Evolutionary conservation across 64 coral and sea anemone species (phyloP), one percentile per base, ranked within the genome.

Genomic region (Platygyra sinensis): DNA sequence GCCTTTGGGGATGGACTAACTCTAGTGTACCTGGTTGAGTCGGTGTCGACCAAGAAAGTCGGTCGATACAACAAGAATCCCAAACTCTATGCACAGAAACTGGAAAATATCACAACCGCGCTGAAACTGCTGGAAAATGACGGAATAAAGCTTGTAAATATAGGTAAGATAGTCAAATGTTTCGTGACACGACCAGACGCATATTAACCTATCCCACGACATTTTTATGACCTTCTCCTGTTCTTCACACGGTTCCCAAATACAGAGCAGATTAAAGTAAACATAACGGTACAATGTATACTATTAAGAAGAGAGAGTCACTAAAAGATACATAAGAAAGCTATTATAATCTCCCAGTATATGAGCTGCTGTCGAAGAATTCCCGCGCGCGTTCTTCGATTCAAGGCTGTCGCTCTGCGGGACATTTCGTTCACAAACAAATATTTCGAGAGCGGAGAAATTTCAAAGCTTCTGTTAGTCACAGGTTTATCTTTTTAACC

Each of bases 111-210:
- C 22, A 95, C 88, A 30, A 78, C 83, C n/a, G 97, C 97, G 2
- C 20, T 99, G 51, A 90, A 91, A 25, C 79, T 99, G 20, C 33
- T 99, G 0, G 83, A 91, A 33, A 87, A 84, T 11, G 97, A 99
- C 50, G 94, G 94, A 1, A 99, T 99, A 67, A 91, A 99, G n/a
- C 89, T 99, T 22, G 97, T 99, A 12, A 99, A 99, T 71, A 99
- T 99, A 78, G 97, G 97, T 99, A 73, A 91, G 97, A 77, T 25
- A 32, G 8, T 36, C 14, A 15, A 32, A 52, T 78, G 17, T 78
- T 78, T 78, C 76, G 76, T 49, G 76, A 49, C 51, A 78, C 10
- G 19, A 38, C 22, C n/a, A 69, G 65, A 69, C 65, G n/a, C 11
- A 24, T 29, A 38, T 12, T 39, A 12, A 9, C 0, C 60, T 12